Percentiles rank a stretch among this genome's conserved stretches.
Evolutionary conservation across 2,888 invertebrate genomes (phyloP).

Genomic region (Sepioteuthis lessoniana): DNA sequence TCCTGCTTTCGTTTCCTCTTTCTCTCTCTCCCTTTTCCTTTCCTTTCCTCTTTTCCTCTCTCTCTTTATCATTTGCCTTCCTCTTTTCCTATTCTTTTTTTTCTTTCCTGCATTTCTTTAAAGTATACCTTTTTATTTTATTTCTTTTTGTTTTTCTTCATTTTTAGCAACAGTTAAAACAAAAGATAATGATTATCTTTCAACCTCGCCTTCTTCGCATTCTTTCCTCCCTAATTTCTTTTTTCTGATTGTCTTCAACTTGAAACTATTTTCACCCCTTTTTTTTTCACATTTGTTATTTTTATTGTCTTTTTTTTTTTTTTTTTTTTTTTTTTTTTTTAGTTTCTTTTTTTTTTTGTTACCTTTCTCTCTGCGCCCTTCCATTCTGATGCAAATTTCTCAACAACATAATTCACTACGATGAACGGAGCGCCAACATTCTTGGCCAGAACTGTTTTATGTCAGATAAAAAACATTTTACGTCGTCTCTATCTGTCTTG

Average conservation of each 20-base stretch:
- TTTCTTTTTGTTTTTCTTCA: neutral
- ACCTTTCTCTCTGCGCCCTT: neutral
- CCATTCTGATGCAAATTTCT: neutral
- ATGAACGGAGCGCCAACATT: neutral
- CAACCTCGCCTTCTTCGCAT: too few species aligned
- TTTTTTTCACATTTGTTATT: neutral
- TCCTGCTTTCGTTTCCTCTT: too few species aligned
- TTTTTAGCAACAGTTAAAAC: neutral
- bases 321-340: too few species aligned
- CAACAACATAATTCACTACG: constrained; percentile 2
- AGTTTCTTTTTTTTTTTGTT: neutral
- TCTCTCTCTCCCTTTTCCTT: too few species aligned
- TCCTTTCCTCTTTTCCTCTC: too few species aligned
- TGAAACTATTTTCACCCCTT: neutral
- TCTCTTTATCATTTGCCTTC: too few species aligned
- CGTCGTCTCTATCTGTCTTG: neutral
- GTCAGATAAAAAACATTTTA: constrained; percentile 25
- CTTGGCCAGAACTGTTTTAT: constrained; percentile 17
- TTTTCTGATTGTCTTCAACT: neutral
- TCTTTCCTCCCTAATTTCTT: neutral
- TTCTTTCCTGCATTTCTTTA: neutral
- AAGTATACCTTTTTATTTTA: neutral
- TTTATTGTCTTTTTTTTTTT: too few species aligned
- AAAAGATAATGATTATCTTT: neutral
- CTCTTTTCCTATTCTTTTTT: too few species aligned